Percentiles rank a stretch among this genome's conserved stretches.
Conservation (phyloP, 2,113 vertebrate species). For the Ancistrus triradiatus region DNA sequence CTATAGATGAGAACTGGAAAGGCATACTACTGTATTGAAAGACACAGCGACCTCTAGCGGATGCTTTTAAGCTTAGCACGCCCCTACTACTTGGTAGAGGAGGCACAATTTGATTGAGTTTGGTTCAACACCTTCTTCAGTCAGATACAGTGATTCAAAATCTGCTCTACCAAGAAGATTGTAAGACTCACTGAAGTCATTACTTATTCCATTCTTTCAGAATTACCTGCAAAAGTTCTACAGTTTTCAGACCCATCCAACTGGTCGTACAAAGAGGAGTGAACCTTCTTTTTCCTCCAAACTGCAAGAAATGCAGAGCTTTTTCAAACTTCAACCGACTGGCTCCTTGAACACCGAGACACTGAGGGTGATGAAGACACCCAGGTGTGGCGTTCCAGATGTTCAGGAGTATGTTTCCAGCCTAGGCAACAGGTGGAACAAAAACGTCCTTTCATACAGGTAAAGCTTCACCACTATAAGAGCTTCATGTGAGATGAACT, state of each 20-base stretch:
- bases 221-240: slow-evolving; percentile 68
- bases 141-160: no score
- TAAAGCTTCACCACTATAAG: slow-evolving; percentile 24
- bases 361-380: slow-evolving; percentile 59
- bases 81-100: no score
- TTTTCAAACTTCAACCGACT: slow-evolving; percentile 67
- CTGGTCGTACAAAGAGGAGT: slow-evolving; percentile 56
- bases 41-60: no score
- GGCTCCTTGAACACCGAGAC: slow-evolving; percentile 62
- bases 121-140: no score
- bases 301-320: slow-evolving; percentile 71
- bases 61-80: no score
- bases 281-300: slow-evolving; percentile 57
- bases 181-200: no score
- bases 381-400: slow-evolving; percentile 70
- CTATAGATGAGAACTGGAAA: no score
- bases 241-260: slow-evolving; percentile 50
- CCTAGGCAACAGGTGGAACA: slow-evolving; percentile 60
- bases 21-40: no score
- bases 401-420: slow-evolving; percentile 61
- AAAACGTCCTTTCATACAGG: slow-evolving; percentile 68
- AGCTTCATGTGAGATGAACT: background rate
- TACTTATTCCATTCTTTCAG: slow-evolving; percentile 46
- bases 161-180: no score
- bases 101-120: no score